phyloP scores from a whole-genome alignment of 2,888 invertebrate species.

The Parochlus steinenii region DNA sequence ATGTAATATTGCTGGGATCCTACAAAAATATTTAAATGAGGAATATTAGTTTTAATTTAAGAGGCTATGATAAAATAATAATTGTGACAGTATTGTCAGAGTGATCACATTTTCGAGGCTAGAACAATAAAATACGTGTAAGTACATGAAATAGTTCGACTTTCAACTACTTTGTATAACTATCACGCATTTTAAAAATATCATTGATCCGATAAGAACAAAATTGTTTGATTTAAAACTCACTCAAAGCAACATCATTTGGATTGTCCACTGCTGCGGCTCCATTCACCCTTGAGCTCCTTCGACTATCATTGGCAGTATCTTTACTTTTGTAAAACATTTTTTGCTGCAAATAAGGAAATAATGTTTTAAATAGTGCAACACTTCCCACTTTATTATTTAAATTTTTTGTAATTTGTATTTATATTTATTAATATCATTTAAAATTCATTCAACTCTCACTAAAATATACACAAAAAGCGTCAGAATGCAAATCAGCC shows the following conservation, averaged over 20 bases:
- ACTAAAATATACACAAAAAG: slow-evolving; percentile 8
- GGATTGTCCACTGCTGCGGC: slow-evolving; percentile 2
- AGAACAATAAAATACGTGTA: no score
- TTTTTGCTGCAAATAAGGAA: slow-evolving; percentile 11
- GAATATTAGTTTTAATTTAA: no score
- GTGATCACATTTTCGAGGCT: no score
- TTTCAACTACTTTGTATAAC: no score
- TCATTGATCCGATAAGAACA: not conserved
- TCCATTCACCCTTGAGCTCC: no score
- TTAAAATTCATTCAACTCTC: not conserved
- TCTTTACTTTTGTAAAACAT: slow-evolving; percentile 12
- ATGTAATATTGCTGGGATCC: slow-evolving; percentile 12
- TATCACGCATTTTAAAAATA: not conserved
- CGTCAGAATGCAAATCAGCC: slow-evolving; percentile 5
- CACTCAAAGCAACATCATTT: slow-evolving; percentile 8
- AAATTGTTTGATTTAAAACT: not conserved
- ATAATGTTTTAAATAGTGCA: no score
- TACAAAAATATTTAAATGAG: not conserved
- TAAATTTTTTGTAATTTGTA: no score
- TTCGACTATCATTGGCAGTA: not conserved
- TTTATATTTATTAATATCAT: not conserved
- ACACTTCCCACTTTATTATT: not conserved
- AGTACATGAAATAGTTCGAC: no score
- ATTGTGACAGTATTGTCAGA: no score
- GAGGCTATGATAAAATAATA: no score